Base-by-base conservation (phyloP, 2,888 invertebrate species). In the Polia nebulosa region DNA sequence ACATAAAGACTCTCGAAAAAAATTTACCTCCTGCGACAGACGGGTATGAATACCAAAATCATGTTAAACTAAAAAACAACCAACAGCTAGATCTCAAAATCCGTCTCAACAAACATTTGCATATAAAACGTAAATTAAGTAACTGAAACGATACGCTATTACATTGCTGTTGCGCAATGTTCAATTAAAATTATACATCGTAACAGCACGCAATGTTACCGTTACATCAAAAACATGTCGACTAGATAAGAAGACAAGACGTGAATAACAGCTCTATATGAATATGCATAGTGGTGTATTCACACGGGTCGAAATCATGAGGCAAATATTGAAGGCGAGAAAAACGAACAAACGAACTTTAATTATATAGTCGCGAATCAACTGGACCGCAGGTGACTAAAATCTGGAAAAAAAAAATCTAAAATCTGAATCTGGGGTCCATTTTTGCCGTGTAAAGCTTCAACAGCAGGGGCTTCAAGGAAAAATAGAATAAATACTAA, bases 141-240 rank as follows among this genome's bases (percentile, higher is more conserved):
- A 78, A 77, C 69, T 41, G 61, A 75, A 80, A 73, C 71, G 69
- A 70, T 81, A 61, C 49, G 53, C 65, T 76, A 78, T 83, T 84
- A 85, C 85, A 86, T 81, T 84, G 74, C 49, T 34, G 78, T 89
- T 88, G 80, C 78, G 85, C 79, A 89, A 89, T 66, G 59, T 58
- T 73, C 83, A 88, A 89, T 89, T 87, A 87, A 82, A 85, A 81
- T 79, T 72, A 83, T 76, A 81, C 81, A 82, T 82, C 82, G 84
- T 83, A 85, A 84, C 79, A 83, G 61, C 89, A 89, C 85, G 89
- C 89, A 85, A 88, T 82, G 85, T 86, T 81, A 80, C 81, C 76
- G 85, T 87, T 87, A 86, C 87, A 84, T 85, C 82, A 84, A 83
- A 85, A 87, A 88, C 88, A 85, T 81, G 88, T 83, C 82, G 72